Evolutionary conservation across 2,797 vertebrate genomes (phyloP), one percentile per base, ranked within the genome.

Genomic region (Uromys caudimaculatus): DNA sequence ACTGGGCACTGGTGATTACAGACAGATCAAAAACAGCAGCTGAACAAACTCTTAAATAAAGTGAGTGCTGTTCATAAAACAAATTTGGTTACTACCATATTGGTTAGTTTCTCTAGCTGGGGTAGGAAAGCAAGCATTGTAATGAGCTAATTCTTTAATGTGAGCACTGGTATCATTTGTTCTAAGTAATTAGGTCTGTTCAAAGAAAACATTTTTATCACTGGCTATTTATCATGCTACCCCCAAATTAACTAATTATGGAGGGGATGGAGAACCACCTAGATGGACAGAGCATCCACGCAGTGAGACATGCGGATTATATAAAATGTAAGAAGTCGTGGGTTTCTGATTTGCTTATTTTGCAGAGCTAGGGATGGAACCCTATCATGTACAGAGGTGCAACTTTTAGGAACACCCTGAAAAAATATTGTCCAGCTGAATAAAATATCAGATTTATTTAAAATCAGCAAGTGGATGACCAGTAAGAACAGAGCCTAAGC

Each of bases 401-500:
- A 79, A 58, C 81, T 93, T 89, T 92, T 38, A 32, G 87, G 83
- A 69, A 52, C 67, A 84, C 19, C 27, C 41, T 50, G 44, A 88
- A 81, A 86, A 95, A 56, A 32, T 21, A 93, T 11, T 19, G 83
- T 62, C 52, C 19, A 64, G 77, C n/a, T 56, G 17, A 92, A 11
- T 86, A 95, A 73, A 81, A 44, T 2, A 69, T 50, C 35, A 94
- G 62, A 88, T 56, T 92, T 94, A 79, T 54, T 93, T 81, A 95
- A 84, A 95, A 87, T 73, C 47, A 87, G 52, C 29, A 47, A 10
- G 32, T 50, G 69, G 93, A 85, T 54, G 52, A 35, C 8, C 27
- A 54, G n/a, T 5, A 91, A 58, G 56, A 44, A n/a, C 4, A 90
- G 41, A 62, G 58, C 10, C 2, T 38, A 47, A 71, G 60, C 47